Evolutionary conservation across 2,797 vertebrate genomes (phyloP).

Genomic region (Fundulus diaphanus): DNA sequence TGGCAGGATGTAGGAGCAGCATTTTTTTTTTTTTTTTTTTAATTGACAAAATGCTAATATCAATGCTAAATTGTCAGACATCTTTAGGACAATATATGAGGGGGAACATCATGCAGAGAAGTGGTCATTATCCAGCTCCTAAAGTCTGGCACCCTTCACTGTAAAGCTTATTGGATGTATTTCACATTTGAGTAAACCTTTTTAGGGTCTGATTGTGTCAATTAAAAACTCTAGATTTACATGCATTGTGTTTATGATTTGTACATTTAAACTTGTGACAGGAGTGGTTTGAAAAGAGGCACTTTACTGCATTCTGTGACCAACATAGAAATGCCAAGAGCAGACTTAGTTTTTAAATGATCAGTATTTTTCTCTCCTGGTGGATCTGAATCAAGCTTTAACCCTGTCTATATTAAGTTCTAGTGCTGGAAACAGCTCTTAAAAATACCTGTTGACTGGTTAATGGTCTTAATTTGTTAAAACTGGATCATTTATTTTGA

Average conservation of each 20-base stretch:
- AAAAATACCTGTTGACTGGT: neutral
- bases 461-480: neutral
- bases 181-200: neutral
- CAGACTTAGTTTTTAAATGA: neutral
- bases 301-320: neutral
- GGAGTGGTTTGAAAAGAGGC: neutral
- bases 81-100: neutral
- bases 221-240: neutral
- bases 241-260: too few relatives aligned
- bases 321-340: neutral
- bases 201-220: neutral
- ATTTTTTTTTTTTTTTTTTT: neutral
- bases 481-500: too few relatives aligned
- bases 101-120: neutral
- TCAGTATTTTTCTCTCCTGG: neutral
- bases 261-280: neutral
- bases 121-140: neutral
- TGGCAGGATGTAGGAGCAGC: conserved; percentile 27
- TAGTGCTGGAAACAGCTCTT: neutral
- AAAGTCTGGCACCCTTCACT: neutral
- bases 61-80: neutral
- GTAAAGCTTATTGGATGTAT: neutral
- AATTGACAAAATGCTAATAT: neutral
- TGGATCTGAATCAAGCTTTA: neutral
- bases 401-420: neutral